Evolutionary conservation across 2,797 vertebrate genomes (phyloP), one percentile per base, ranked within the genome.

Genomic region (Spondyliosoma cantharus): DNA sequence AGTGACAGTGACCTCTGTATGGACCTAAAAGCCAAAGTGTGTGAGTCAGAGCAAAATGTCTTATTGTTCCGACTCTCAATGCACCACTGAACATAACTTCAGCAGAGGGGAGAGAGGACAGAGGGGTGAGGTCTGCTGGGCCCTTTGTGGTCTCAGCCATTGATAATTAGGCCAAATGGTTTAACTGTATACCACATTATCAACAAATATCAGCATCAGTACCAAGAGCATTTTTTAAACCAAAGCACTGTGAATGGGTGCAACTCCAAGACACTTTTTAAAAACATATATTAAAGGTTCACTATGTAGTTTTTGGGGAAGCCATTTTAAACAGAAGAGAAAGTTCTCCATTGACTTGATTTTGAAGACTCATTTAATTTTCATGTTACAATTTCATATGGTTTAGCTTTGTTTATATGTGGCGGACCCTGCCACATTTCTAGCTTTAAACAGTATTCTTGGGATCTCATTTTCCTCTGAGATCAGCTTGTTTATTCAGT

Each of bases 1-100:
- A 73, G 72, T 76, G 88, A 89, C 76, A 65, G 76, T 62, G 81
- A 62, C 74, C 85, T 90, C 87, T 84, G 71, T 87, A 63, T 53
- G 66, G 57, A 68, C 15, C 67, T 7, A 20, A 82, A 67, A 75
- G 62, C 43, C n/a, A 9, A 27, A 77, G 78, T 66, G 78, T 77
- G 78, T 67, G 71, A 73, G 74, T 37, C 25, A 43, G 42, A 64
- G 67, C 70, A 76, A 76, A 86, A 82, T 32, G 63, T 58, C 66
- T 74, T 45, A 83, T 87, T 88, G 88, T 91, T 83, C 80, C 32
- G 60, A 68, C 37, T 70, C 50, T 86, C 19, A 78, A 68, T 57
- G 76, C 58, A 59, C 50, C 50, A 71, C 20, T 77, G 71, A 76
- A 52, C 37, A 22, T 22, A 53, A 56, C 32, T 57, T 59, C 43